phyloP scores from a whole-genome alignment of 2,797 vertebrate genomes.

The Acanthopagrus latus region DNA sequence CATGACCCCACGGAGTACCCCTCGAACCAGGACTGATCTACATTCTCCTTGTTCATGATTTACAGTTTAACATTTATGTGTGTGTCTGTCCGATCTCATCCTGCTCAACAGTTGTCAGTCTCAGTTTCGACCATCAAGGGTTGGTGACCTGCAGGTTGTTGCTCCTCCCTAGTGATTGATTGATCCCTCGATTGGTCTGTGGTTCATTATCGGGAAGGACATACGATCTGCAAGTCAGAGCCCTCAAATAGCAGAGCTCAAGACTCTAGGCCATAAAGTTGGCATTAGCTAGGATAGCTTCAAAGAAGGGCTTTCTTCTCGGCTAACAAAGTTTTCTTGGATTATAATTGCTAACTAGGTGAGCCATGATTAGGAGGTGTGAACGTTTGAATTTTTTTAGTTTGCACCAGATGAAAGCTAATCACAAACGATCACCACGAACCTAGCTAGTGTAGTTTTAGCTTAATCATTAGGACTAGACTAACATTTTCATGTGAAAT shows the following conservation, averaged over 20 bases:
- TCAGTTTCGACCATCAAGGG: conserved; percentile 22
- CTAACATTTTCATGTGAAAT: conserved; percentile 76
- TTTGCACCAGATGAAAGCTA: conserved; percentile 38
- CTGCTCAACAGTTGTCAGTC: conserved; percentile 17
- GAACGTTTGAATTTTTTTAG: conserved; percentile 28
- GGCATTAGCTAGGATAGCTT: not conserved
- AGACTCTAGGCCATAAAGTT: conserved; percentile 14
- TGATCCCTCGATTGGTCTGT: conserved; percentile 13
- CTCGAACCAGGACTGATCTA: conserved; percentile 2
- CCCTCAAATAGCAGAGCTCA: conserved; percentile 19
- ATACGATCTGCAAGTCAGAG: conserved; percentile 58
- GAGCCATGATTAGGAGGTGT: conserved; percentile 31
- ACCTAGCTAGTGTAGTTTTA: conserved; percentile 48
- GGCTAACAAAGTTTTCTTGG: conserved; percentile 11
- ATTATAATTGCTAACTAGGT: conserved; percentile 4
- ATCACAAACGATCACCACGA: conserved; percentile 27
- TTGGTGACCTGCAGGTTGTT: conserved; percentile 63
- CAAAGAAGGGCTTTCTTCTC: conserved; percentile 1
- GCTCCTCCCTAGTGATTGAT: conserved; percentile 42
- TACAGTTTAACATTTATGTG: not conserved
- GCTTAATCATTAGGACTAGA: conserved; percentile 50
- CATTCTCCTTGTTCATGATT: conserved; percentile 6
- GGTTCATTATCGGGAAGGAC: conserved; percentile 35
- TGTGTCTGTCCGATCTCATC: conserved; percentile 4
- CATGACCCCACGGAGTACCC: not conserved